These are phyloP conservation scores for Apodemia duryi DNA, from an alignment of 2,888 invertebrate species.

Conservation along the genomic window DNA sequence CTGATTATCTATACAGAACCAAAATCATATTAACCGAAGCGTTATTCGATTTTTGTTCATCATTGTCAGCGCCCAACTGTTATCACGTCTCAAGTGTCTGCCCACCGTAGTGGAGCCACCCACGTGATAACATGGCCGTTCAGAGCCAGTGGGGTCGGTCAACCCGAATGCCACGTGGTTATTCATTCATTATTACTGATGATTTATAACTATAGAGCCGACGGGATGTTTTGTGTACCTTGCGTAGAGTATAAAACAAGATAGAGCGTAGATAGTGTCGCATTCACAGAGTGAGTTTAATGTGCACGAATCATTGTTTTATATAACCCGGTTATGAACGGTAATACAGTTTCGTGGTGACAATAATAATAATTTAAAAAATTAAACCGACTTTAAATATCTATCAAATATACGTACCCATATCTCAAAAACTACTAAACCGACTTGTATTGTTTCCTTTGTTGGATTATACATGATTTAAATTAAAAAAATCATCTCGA, in stretches of 20 bases:
- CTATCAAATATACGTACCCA: no score
- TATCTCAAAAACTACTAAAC: no score
- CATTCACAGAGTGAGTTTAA: background rate
- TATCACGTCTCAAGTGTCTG: background rate
- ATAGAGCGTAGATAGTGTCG: background rate
- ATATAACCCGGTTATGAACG: no score
- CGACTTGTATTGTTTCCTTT: no score
- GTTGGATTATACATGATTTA: no score
- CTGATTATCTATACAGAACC: background rate
- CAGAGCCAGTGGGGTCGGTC: conserved; percentile 7
- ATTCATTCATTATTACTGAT: conserved; percentile 11
- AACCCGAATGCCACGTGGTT: conserved; percentile 8
- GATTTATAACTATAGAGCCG: conserved; percentile 7
- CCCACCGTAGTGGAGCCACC: conserved; percentile 3
- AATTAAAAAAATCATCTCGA: no score
- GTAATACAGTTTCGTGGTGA: no score
- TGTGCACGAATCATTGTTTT: no score
- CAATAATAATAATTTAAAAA: no score
- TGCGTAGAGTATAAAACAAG: background rate
- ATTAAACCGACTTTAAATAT: no score
- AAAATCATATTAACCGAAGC: background rate
- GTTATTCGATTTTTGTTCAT: background rate
- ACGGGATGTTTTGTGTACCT: conserved; percentile 1
- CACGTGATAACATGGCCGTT: conserved; percentile 1
- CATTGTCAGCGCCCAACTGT: background rate